These are phyloP conservation scores for Phaedon cochleariae DNA, from an alignment of 2,888 invertebrate genomes.

Conservation along the genomic window DNA sequence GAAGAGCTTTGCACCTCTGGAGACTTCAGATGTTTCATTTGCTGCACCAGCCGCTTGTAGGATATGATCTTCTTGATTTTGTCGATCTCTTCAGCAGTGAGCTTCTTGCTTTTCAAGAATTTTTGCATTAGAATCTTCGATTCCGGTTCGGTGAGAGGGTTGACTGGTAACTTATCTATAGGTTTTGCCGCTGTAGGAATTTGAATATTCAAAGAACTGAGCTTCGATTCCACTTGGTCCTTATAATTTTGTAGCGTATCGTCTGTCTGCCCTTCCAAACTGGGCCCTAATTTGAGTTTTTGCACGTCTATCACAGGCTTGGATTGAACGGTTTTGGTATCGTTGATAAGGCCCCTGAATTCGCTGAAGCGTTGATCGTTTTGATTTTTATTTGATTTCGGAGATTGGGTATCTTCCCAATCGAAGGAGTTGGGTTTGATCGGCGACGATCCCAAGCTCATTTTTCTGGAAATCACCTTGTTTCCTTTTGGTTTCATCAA, in stretches of 20 bases:
- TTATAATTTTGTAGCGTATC: slow-evolving; percentile 51
- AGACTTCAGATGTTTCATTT: slow-evolving; percentile 33
- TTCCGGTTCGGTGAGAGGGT: slow-evolving; percentile 32
- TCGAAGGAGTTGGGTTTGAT: slow-evolving; percentile 39
- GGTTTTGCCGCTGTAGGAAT: slow-evolving; percentile 47
- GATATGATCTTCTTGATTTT: slow-evolving; percentile 51
- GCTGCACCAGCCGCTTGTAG: slow-evolving; percentile 48
- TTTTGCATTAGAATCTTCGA: slow-evolving; percentile 42
- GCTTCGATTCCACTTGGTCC: slow-evolving; percentile 52
- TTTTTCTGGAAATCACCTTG: slow-evolving; percentile 24
- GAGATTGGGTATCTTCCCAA: slow-evolving; percentile 51
- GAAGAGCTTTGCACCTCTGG: slow-evolving; percentile 18
- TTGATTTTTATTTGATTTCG: slow-evolving; percentile 28
- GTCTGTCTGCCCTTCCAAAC: slow-evolving; percentile 41
- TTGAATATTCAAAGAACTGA: slow-evolving; percentile 52
- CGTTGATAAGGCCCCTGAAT: slow-evolving; percentile 40
- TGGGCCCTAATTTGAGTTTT: too few relatives aligned
- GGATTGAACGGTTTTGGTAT: slow-evolving; percentile 36
- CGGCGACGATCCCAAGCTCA: slow-evolving; percentile 27
- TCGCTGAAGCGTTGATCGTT: slow-evolving; percentile 37
- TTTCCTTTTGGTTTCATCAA: slow-evolving; percentile 26
- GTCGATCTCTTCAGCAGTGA: slow-evolving; percentile 49
- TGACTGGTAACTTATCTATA: slow-evolving; percentile 29
- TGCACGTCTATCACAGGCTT: slow-evolving; percentile 46
- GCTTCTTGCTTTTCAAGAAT: slow-evolving; percentile 49